Conservation (phyloP, 2,113 vertebrate genomes). For the Spea multiplicata region DNA sequence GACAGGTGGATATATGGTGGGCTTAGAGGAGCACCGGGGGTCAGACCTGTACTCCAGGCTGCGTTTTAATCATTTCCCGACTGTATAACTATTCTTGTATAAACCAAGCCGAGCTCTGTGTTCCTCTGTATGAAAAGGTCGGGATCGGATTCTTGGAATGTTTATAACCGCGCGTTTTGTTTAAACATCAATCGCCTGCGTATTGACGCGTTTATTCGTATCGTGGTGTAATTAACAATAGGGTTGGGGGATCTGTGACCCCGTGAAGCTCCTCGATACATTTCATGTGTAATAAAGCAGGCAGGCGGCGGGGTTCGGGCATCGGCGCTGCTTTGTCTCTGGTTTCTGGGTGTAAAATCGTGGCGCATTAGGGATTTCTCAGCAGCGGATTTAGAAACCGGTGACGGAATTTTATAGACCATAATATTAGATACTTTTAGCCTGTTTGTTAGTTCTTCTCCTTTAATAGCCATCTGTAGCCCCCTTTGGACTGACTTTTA, state of each 20-base stretch:
- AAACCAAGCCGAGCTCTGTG: conserved; percentile 3
- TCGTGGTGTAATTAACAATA: conserved; percentile 22
- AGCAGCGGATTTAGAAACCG: too few species aligned
- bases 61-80: neutral
- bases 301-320: neutral
- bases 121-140: conserved; percentile 11
- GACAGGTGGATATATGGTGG: neutral
- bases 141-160: neutral
- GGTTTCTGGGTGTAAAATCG: neutral
- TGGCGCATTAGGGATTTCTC: too few species aligned
- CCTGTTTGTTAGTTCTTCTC: too few species aligned
- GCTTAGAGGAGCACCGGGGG: neutral
- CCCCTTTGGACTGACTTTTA: too few species aligned
- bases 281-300: neutral
- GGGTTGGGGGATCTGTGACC: neutral
- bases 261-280: neutral
- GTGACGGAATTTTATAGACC: too few species aligned
- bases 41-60: conserved; percentile 2
- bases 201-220: conserved; percentile 26
- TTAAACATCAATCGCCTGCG: conserved; percentile 30
- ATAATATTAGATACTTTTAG: too few species aligned
- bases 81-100: conserved; percentile 25
- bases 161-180: conserved; percentile 26
- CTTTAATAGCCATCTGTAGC: too few species aligned
- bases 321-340: neutral